These are phyloP conservation scores for Scophthalmus maximus DNA, from an alignment of 2,113 vertebrate species.

Conservation along the genomic window DNA sequence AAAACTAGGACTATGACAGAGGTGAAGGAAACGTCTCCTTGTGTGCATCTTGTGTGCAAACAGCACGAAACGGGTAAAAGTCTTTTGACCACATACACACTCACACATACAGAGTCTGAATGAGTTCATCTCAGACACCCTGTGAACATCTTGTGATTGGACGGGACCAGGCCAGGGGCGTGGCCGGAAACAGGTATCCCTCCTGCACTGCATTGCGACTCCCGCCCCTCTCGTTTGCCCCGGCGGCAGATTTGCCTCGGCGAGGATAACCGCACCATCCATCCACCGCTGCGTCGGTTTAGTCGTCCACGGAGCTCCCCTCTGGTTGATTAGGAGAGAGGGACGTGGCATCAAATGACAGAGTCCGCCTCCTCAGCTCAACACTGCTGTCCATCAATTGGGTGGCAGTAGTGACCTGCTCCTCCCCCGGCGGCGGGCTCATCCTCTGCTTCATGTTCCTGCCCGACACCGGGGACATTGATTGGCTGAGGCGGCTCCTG, in stretches of 20 bases:
- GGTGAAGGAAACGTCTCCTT: conserved; percentile 52
- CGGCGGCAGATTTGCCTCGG: conserved; percentile 71
- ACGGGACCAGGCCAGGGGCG: conserved; percentile 21
- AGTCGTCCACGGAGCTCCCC: conserved; percentile 75
- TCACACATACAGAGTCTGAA: conserved; percentile 36
- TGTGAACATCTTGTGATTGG: conserved; percentile 45
- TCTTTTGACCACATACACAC: conserved; percentile 46
- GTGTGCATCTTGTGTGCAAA: conserved; percentile 67
- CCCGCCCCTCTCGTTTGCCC: conserved; percentile 58
- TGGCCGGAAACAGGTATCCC: conserved; percentile 27
- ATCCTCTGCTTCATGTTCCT: conserved; percentile 89
- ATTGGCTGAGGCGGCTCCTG: conserved; percentile 69
- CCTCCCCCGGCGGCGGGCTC: conserved; percentile 89
- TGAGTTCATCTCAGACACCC: conserved; percentile 47
- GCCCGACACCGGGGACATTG: conserved; percentile 80
- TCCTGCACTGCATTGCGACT: conserved; percentile 28
- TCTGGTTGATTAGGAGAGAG: conserved; percentile 86
- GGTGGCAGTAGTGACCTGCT: conserved; percentile 67
- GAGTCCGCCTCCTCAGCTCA: conserved; percentile 88
- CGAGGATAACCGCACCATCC: conserved; percentile 68
- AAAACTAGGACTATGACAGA: conserved; percentile 64
- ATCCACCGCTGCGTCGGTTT: conserved; percentile 7
- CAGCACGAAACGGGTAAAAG: conserved; percentile 42
- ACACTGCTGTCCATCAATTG: conserved; percentile 81
- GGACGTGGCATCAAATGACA: conserved; percentile 88